phyloP scores from a whole-genome alignment of 2,113 vertebrate genomes.

The Laticauda colubrina region DNA sequence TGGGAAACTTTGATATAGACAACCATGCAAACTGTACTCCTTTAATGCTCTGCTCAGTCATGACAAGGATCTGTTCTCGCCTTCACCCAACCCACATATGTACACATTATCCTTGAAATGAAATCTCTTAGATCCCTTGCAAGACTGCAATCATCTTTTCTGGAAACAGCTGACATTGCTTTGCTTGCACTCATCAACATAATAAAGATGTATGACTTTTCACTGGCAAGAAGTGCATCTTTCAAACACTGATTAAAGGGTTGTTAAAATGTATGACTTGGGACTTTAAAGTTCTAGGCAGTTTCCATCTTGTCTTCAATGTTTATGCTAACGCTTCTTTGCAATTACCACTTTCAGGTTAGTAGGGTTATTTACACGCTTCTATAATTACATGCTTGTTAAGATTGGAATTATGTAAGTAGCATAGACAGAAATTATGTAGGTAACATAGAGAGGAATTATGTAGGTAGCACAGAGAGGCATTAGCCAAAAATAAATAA shows the following conservation, averaged over 20 bases:
- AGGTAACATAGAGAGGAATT: neutral
- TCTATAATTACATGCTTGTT: neutral
- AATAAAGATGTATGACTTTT: neutral
- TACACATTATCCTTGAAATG: slow-evolving; percentile 7
- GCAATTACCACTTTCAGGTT: neutral
- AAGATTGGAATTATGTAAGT: neutral
- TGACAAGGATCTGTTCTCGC: neutral
- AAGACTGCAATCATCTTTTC: neutral
- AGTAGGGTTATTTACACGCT: neutral
- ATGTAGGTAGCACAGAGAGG: neutral
- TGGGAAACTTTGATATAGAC: slow-evolving; percentile 24
- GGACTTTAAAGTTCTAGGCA: neutral
- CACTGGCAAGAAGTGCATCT: neutral
- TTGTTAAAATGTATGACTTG: neutral
- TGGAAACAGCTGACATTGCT: neutral
- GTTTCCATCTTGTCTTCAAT: neutral
- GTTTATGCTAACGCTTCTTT: neutral
- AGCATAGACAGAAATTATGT: neutral
- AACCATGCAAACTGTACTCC: neutral
- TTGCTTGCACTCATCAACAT: neutral
- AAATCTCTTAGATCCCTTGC: neutral
- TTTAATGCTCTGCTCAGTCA: neutral
- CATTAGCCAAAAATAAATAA: neutral
- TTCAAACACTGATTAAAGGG: neutral
- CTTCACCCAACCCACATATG: neutral